Conservation (phyloP, 2,888 invertebrate genomes). For the Oeneis ivallda region DNA sequence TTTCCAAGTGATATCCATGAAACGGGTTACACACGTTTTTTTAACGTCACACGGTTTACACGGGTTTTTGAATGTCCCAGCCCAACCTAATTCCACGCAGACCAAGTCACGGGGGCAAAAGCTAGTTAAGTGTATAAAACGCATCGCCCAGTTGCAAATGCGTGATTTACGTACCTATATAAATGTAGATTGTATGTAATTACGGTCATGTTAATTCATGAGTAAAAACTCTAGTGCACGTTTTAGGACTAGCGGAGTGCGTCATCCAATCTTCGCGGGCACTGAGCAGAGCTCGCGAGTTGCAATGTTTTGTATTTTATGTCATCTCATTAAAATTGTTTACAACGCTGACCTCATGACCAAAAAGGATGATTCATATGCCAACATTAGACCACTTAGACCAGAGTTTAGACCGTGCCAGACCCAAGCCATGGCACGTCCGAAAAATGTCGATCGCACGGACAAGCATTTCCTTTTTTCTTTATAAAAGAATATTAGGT, state of each 20-base stretch:
- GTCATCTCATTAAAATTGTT: slow-evolving; percentile 24
- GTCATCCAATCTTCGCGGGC: slow-evolving; percentile 35
- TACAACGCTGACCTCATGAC: slow-evolving; percentile 22
- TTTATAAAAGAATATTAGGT: no score
- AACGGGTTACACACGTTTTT: no score
- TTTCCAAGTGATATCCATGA: no score
- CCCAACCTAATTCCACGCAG: no score
- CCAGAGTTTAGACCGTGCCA: background rate
- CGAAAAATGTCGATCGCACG: background rate
- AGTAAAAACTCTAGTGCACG: slow-evolving; percentile 21
- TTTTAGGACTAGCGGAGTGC: slow-evolving; percentile 31
- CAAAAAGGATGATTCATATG: background rate
- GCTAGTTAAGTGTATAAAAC: slow-evolving; percentile 19
- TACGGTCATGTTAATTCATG: slow-evolving; percentile 8
- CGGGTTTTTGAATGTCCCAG: no score
- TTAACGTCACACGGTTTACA: no score
- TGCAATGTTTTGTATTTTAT: slow-evolving; percentile 7
- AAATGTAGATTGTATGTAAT: background rate
- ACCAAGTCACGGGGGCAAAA: no score
- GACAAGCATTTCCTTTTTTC: background rate
- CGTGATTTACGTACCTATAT: slow-evolving; percentile 3
- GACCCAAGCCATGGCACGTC: background rate
- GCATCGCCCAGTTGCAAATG: slow-evolving; percentile 10
- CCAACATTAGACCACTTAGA: no score
- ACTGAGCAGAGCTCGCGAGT: slow-evolving; percentile 8